Conservation (phyloP, 1,140 invertebrate species). For the Heliothis subflexa region DNA sequence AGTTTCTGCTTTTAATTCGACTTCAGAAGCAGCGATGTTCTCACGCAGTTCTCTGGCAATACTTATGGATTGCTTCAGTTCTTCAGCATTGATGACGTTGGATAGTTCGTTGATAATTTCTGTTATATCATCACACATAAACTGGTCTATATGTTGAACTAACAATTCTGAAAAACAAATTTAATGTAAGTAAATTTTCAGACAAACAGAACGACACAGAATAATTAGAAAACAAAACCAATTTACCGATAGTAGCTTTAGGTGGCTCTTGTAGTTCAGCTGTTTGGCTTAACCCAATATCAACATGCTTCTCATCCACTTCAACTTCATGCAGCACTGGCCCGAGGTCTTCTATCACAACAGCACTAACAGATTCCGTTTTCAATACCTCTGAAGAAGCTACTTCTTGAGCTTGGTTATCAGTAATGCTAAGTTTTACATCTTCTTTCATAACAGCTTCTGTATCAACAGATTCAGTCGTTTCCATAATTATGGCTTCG, state of each 20-base stretch:
- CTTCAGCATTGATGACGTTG: constrained; percentile 26
- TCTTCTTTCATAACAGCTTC: neutral
- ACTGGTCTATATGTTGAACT: constrained; percentile 60
- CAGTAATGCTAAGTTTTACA: neutral
- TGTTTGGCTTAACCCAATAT: neutral
- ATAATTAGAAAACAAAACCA: neutral
- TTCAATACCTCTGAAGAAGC: neutral
- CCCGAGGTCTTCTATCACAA: constrained; percentile 18
- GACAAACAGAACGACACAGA: neutral
- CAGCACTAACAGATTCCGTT: constrained; percentile 23
- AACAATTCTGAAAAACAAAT: constrained; percentile 53
- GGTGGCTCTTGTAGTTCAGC: neutral
- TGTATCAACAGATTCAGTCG: neutral
- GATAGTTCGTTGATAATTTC: constrained; percentile 54
- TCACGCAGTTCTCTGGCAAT: constrained; percentile 60
- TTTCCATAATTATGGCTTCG: constrained; percentile 1
- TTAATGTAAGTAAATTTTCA: neutral
- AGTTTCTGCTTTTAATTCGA: constrained; percentile 46
- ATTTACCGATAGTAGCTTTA: constrained; percentile 25
- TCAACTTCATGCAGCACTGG: constrained; percentile 20
- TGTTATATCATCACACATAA: constrained; percentile 54
- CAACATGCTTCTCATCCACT: neutral
- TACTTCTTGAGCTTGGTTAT: constrained; percentile 25
- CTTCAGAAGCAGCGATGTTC: constrained; percentile 47
- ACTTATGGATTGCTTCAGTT: constrained; percentile 52